These are phyloP conservation scores for Antigone vipio DNA, from an alignment of 2,113 vertebrate genomes.

Conservation along the genomic window DNA sequence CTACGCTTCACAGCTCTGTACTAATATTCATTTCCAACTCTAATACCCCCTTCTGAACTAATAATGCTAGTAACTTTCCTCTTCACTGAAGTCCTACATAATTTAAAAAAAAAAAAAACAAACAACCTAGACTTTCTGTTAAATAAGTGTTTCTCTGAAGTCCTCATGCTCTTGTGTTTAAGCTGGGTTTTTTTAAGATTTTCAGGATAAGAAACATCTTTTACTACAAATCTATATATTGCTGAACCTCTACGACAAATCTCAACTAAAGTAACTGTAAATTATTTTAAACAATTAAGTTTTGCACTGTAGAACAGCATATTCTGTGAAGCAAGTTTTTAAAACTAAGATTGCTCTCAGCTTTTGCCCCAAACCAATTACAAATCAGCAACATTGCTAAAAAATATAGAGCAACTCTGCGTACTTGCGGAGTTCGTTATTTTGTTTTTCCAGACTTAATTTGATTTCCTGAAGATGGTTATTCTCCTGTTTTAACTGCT, in stretches of 20 bases:
- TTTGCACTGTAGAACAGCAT: not conserved
- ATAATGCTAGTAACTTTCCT: not conserved
- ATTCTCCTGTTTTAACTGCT: slow-evolving; percentile 95
- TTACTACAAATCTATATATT: not conserved
- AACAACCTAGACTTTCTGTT: not conserved
- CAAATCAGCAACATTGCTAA: not conserved
- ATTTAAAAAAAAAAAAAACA: not conserved
- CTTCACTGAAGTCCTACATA: not conserved
- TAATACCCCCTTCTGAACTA: not conserved
- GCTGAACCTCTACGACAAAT: not conserved
- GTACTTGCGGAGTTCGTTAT: slow-evolving; percentile 94
- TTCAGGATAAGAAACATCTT: not conserved
- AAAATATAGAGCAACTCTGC: not conserved
- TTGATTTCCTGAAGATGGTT: slow-evolving; percentile 96
- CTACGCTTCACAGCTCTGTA: not conserved
- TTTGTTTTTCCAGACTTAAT: slow-evolving; percentile 94
- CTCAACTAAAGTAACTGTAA: not conserved
- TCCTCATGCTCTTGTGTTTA: not conserved
- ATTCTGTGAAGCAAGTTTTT: not conserved
- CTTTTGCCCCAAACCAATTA: not conserved
- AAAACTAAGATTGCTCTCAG: not conserved
- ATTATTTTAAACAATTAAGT: not conserved
- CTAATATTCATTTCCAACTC: not conserved
- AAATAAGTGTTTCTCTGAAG: not conserved
- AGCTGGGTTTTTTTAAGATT: accelerated